Base-by-base conservation (phyloP, 2,113 vertebrate genomes). In the Prinia subflava region DNA sequence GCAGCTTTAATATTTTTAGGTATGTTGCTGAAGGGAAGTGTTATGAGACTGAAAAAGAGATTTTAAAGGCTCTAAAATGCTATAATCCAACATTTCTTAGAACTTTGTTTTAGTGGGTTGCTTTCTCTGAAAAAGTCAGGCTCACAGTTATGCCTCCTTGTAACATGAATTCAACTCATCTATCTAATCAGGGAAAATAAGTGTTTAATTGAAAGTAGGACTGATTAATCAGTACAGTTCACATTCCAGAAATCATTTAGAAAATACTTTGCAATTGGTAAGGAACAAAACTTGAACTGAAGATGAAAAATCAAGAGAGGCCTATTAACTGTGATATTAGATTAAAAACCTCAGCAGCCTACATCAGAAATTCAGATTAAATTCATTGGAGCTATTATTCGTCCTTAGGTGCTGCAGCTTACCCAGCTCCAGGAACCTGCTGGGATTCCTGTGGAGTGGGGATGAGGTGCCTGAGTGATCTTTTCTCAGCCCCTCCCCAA, bases 1-100 rank as follows among this genome's bases (percentile, higher is more conserved):
- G 84, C 19, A 41, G 74, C 74, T 91, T 90, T 87, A 92, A 91
- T 79, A 90, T 87, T 94, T 94, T 82, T 92, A 83, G 70, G 84
- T 89, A 76, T 79, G 59, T 73, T 94, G 74, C 78, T 91, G 84
- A 95, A 95, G 67, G 87, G 23, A 92, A 91, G 77, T 79, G 87
- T 73, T 95, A 65, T 39, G 53, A 82, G 46, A 82, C 59, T 41
- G 23, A 39, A 78, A 89, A 90, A 89, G 53, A 91, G 92, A 91
- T 95, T 92, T 92, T 41, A 92, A 79, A 73, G 55, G 41, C n/a
- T 78, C 56, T 91, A 87, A 93, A 90, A 91, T 53, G 44, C 28
- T 75, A 24, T 91, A 95, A 95, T 84, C 37, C 41, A 87, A 52
- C 11, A 7, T 75, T 96, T 92, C 78, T 82, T 82, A 49, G 41